Conservation (phyloP, 2,888 invertebrate genomes). For the Drosophila percnosoma region DNA sequence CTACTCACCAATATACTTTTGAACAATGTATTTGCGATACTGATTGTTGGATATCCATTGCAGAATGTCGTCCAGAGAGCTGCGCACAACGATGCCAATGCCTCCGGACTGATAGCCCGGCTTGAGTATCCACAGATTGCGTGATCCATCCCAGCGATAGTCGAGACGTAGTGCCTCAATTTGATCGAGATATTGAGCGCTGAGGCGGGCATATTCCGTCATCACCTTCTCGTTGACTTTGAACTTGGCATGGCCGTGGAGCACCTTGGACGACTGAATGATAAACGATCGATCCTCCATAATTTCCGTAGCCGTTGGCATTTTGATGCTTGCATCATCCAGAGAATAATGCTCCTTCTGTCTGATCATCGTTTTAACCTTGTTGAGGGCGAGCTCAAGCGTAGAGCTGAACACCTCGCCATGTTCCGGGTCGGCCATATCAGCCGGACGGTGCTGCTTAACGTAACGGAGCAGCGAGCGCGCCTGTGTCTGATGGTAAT, state of each 20-base stretch:
- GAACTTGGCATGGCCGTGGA: constrained; percentile 79
- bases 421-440: constrained; percentile 85
- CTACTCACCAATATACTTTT: constrained; percentile 93
- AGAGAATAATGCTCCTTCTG: constrained; percentile 66
- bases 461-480: constrained; percentile 89
- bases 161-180: constrained; percentile 87
- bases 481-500: constrained; percentile 92
- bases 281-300: constrained; percentile 72
- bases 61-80: constrained; percentile 90
- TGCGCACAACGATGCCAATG: constrained; percentile 92
- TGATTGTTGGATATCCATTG: constrained; percentile 87
- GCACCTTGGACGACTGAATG: constrained; percentile 74
- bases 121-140: constrained; percentile 96
- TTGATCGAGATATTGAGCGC: constrained; percentile 87
- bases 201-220: constrained; percentile 79
- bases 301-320: constrained; percentile 51
- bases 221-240: constrained; percentile 63
- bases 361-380: constrained; percentile 65
- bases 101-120: constrained; percentile 93
- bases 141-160: constrained; percentile 90
- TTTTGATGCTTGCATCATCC: constrained; percentile 60
- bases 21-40: constrained; percentile 90
- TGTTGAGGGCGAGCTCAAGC: constrained; percentile 68
- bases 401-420: constrained; percentile 85
- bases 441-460: constrained; percentile 49